Percentiles rank a stretch among this genome's conserved stretches.
These are phyloP conservation scores for Gerris lacustris DNA, from an alignment of 2,888 invertebrate species.

Conservation along the genomic window DNA sequence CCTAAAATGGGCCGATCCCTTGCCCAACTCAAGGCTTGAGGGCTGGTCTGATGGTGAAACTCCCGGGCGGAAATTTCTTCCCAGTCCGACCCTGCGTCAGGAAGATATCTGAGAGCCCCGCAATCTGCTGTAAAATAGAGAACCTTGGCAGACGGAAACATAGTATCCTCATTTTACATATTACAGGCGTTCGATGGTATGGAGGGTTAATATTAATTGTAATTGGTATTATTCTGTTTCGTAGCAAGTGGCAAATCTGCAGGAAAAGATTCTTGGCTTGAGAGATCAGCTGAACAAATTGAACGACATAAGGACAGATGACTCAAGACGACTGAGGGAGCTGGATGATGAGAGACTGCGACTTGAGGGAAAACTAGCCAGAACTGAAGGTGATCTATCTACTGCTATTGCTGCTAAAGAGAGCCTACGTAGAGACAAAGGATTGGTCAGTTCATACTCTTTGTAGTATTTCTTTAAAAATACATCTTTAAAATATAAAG, in stretches of 20 bases:
- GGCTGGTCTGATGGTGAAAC: too few species aligned
- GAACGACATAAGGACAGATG: conserved; percentile 51
- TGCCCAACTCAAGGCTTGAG: too few species aligned
- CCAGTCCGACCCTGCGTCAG: too few species aligned
- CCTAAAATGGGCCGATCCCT: too few species aligned
- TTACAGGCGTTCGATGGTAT: too few species aligned
- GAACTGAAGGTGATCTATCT: conserved; percentile 65
- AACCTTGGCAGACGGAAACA: too few species aligned
- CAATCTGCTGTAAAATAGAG: too few species aligned
- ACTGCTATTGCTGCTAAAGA: conserved; percentile 59
- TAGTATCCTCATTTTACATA: too few species aligned
- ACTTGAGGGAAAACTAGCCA: conserved; percentile 61
- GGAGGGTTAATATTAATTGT: too few species aligned
- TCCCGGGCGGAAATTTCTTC: too few species aligned
- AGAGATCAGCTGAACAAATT: conserved; percentile 58
- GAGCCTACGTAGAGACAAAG: conserved; percentile 60
- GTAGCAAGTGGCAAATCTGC: conserved; percentile 62
- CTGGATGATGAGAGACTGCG: conserved; percentile 65
- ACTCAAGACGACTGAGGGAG: conserved; percentile 49
- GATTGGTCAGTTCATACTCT: conserved; percentile 47
- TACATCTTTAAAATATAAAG: too few species aligned
- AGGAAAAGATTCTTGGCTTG: conserved; percentile 60
- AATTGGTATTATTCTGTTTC: neutral
- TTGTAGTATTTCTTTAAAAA: neutral
- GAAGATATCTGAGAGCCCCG: too few species aligned